Conservation (phyloP, 2,113 vertebrate species). For the Catagonus wagneri region DNA sequence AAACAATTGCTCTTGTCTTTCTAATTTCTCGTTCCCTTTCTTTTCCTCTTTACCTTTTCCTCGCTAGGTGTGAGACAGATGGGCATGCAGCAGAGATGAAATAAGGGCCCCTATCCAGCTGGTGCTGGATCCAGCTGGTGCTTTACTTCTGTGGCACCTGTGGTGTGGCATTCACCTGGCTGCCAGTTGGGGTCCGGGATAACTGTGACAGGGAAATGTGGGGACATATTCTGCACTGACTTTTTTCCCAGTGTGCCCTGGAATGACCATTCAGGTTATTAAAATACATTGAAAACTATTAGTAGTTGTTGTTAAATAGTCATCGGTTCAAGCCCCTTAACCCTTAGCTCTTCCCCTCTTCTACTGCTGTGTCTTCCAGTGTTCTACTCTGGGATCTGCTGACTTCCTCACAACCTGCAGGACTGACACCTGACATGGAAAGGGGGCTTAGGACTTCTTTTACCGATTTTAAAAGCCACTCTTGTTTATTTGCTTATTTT, state of each 20-base stretch:
- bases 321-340: not conserved
- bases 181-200: not conserved
- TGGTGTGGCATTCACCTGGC: not conserved
- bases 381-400: not conserved
- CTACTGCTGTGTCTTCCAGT: not conserved
- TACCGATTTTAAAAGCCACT: not conserved
- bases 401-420: not conserved
- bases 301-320: not conserved
- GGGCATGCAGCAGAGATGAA: slow-evolving; percentile 5
- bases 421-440: not conserved
- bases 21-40: slow-evolving; percentile 35
- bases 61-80: slow-evolving; percentile 45
- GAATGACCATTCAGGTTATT: not conserved
- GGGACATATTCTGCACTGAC: not conserved
- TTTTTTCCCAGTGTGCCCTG: not conserved
- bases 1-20: slow-evolving; percentile 53
- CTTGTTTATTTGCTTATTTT: not conserved
- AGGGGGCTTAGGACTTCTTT: not conserved
- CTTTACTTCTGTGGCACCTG: not conserved
- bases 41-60: not conserved
- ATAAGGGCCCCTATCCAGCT: not conserved
- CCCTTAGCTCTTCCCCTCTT: not conserved
- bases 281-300: slow-evolving; percentile 41
- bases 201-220: not conserved
- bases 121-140: slow-evolving; percentile 7